A percentile compares a stretch with the other conserved stretches of the same genome.
Evolutionary conservation across 2,113 vertebrate genomes (phyloP).

Genomic region (Cyanistes caeruleus): DNA sequence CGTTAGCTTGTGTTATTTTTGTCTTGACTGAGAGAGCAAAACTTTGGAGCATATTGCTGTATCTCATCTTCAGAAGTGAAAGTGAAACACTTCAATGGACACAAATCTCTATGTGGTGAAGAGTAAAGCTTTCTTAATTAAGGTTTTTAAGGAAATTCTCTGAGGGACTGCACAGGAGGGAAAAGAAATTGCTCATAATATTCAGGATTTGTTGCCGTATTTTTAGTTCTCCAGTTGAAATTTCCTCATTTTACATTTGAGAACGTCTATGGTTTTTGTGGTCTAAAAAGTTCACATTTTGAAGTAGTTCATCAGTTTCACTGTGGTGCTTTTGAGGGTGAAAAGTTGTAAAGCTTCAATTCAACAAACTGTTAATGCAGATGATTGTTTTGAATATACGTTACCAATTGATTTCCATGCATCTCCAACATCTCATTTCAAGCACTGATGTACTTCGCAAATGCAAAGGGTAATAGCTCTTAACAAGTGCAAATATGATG

Average conservation of each 20-base stretch:
- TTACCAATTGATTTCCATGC: not conserved
- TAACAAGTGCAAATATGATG: not conserved
- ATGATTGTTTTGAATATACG: not conserved
- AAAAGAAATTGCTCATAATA: not conserved
- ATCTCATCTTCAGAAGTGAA: constrained; percentile 14
- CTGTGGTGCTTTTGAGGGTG: not conserved
- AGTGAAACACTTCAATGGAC: not conserved
- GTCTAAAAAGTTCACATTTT: not conserved
- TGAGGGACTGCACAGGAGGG: not conserved
- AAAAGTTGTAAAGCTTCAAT: not conserved
- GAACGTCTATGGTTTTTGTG: not conserved
- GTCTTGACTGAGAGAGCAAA: not conserved
- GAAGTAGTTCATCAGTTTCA: not conserved
- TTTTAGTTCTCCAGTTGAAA: not conserved
- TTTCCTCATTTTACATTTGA: not conserved
- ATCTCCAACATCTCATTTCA: not conserved
- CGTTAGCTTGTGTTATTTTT: constrained; percentile 13
- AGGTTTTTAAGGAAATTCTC: not conserved
- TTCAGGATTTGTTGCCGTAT: not conserved
- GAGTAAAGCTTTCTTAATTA: not conserved
- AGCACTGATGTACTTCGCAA: not conserved
- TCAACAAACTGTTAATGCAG: not conserved
- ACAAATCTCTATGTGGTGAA: not conserved
- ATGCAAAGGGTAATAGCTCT: not conserved
- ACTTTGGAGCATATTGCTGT: not conserved